Evolutionary conservation across 1,140 invertebrate species (phyloP), one percentile per base, ranked within the genome.

Genomic region (Psix sp.): DNA sequence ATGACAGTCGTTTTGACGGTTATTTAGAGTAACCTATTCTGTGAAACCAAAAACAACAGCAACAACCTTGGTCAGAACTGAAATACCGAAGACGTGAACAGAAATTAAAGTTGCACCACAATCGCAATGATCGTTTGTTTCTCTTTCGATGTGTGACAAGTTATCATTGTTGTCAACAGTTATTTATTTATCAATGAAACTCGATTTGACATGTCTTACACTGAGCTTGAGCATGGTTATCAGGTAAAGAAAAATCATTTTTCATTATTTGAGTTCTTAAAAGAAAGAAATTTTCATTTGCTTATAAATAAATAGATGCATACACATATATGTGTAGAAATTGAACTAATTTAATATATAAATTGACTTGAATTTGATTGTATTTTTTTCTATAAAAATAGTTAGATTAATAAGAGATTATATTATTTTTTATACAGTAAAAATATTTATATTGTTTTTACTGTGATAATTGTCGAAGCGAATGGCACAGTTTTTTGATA

Each of bases 171-270:
- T 49, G 17, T 9, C 17, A 26, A 35, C 2, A 45, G 13, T 46
- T 45, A 39, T 68, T 68, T 56, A 72, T 70, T 82, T 63, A 82
- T 85, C 85, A 84, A 87, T 87, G 84, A 82, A 62, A 84, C 68
- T 70, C 35, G 52, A 51, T 77, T 70, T 88, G 89, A 88, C 87
- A 95, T 95, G 94, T 95, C 94, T 84, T 95, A 95, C 86, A 95
- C 94, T 82, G 94, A 95, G 89, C 86, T 95, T 77, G 94, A 95
- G 89, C 93, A 94, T 89, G 94, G 94, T 54, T 95, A 95, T 89
- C 94, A 95, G 90, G 94, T 86, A 80, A 81, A 42, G 20, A 54
- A 59, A 56, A 39, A 6, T 38, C 18, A 7, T 4, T 7, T 4
- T 24, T 24, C 35, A 40, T 15, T 15, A 9, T 15, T 15, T 5